Evolutionary conservation across 2,797 vertebrate genomes (phyloP), one percentile per base, ranked within the genome.

Genomic region (Chelonia mydas): DNA sequence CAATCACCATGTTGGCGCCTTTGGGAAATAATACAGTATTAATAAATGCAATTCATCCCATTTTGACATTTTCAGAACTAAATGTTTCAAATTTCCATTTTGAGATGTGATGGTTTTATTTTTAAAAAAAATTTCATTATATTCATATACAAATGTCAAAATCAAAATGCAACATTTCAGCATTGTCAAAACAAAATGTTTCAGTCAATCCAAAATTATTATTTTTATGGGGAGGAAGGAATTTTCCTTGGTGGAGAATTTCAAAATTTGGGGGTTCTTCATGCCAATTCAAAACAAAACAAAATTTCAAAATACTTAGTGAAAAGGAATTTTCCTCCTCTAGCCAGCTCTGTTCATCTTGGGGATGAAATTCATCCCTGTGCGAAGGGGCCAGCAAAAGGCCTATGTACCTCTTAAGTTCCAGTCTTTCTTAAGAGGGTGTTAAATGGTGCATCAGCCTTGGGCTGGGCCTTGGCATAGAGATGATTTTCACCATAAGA

Each of bases 241-340:
- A 68, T 68, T 68, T 68, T 68, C n/a, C 65, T 37, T 37, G 5
- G 10, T 72, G 10, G 65, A 41, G 65, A 72, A 41, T 72, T 72
- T 72, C n/a, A 21, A 41, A 72, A 72, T 23, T 6, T 37, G 10
- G 5, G 19, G n/a, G 9, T 19, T 41, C 11, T 37, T 41, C n/a
- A 72, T 72, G 41, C n/a, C 10, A 21, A 11, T 72, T 72, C n/a
- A 47, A 95, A 95, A 87, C 49, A 82, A 65, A 37, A 68, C 21
- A 15, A 87, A 97, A 25, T 45, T 84, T 94, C 78, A 88, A 88
- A 82, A 84, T 85, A 12, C 89, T 89, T 72, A 11, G 25, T 83
- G 81, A 37, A 2, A 15, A 7, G 12, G 31, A 82, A 59, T 45
- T 81, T 28, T 45, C 2, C 41, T 92, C 9, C 41, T 50, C 81